Evolutionary conservation across 1,140 invertebrate genomes (phyloP).

Genomic region (Aphaenogaster floridana): DNA sequence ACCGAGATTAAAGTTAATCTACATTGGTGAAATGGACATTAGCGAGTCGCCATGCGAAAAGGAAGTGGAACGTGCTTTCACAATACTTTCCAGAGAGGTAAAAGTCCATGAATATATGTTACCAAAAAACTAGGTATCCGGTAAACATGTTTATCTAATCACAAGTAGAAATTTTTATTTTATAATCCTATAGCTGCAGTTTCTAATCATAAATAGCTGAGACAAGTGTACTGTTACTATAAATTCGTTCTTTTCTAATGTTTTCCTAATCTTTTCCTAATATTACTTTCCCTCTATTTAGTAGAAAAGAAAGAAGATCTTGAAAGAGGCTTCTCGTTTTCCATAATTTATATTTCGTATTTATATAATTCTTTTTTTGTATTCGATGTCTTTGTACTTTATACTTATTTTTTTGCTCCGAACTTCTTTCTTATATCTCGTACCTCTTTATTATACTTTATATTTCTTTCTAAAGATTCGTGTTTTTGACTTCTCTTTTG

Average conservation of each 20-base stretch:
- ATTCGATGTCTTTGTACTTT: neutral
- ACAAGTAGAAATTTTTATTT: neutral
- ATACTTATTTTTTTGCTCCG: neutral
- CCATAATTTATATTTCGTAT: neutral
- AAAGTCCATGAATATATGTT: conserved; percentile 15
- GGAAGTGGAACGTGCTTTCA: conserved; percentile 43
- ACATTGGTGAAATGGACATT: too few relatives aligned
- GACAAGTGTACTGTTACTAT: neutral
- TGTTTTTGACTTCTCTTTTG: neutral
- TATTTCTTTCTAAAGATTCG: neutral
- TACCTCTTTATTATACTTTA: neutral
- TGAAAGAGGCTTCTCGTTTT: neutral
- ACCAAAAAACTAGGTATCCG: neutral
- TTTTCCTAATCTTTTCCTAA: neutral
- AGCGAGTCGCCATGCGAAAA: neutral
- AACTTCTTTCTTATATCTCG: neutral
- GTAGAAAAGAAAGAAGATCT: neutral
- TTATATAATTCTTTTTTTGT: neutral
- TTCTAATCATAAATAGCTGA: neutral
- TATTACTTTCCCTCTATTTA: neutral
- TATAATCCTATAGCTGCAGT: neutral
- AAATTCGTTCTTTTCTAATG: neutral
- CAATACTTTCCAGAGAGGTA: conserved; percentile 41
- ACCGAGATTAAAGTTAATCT: too few relatives aligned
- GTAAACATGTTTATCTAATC: neutral